Evolutionary conservation across 2,797 vertebrate species (phyloP).

Genomic region (Schizopygopsis malacanthus): DNA sequence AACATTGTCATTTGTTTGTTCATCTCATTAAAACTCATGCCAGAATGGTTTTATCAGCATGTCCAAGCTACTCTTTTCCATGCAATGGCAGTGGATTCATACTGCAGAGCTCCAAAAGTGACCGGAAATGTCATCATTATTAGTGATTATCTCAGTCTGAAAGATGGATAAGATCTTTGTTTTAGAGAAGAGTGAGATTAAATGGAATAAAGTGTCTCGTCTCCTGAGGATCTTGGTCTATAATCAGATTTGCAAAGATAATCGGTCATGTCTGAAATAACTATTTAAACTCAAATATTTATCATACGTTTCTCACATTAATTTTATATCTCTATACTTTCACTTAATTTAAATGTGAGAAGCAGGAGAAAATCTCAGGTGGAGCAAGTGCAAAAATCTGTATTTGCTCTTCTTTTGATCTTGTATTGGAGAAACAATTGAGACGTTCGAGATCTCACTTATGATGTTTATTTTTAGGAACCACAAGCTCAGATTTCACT

Average conservation of each 20-base stretch:
- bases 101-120: background rate
- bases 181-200: background rate
- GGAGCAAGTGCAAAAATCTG: background rate
- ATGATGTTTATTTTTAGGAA: background rate
- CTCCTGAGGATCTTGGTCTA: background rate
- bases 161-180: background rate
- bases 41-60: background rate
- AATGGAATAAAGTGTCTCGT: background rate
- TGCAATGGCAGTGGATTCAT: background rate
- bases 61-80: conserved; percentile 5
- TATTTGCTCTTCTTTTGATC: background rate
- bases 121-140: background rate
- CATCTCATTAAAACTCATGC: background rate
- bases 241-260: background rate
- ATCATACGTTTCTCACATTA: background rate
- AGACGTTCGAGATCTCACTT: background rate
- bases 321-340: background rate
- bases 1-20: background rate
- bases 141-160: background rate
- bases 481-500: background rate
- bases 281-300: background rate
- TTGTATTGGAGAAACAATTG: background rate
- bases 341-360: background rate
- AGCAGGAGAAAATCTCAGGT: background rate
- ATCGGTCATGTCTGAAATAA: background rate